A percentile compares a stretch with the other conserved stretches of the same genome.
phyloP scores from a whole-genome alignment of 2,888 invertebrate species.

The Helleia helle region DNA sequence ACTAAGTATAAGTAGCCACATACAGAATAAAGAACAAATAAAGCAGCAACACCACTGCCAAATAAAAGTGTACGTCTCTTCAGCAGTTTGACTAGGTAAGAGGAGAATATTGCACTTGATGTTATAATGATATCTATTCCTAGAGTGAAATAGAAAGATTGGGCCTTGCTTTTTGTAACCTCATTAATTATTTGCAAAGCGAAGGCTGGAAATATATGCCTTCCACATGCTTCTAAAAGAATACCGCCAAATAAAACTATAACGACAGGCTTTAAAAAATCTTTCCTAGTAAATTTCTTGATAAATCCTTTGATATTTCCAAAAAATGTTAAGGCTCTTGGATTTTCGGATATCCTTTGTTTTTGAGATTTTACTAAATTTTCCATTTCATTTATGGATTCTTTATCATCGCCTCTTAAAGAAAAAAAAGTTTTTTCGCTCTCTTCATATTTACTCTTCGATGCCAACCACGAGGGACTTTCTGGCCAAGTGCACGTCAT shows the following conservation, averaged over 20 bases:
- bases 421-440: slow-evolving; percentile 64
- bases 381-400: slow-evolving; percentile 28
- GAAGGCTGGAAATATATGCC: slow-evolving; percentile 43
- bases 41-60: slow-evolving; percentile 33
- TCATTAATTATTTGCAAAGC: slow-evolving; percentile 41
- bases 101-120: slow-evolving; percentile 32
- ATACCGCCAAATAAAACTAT: slow-evolving; percentile 31
- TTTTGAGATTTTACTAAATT: slow-evolving; percentile 36
- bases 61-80: slow-evolving; percentile 40
- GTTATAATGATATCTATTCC: slow-evolving; percentile 40
- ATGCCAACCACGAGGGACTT: slow-evolving; percentile 75
- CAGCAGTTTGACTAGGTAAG: slow-evolving; percentile 36
- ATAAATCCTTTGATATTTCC: slow-evolving; percentile 21
- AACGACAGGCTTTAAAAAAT: slow-evolving; percentile 39
- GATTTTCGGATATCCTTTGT: slow-evolving; percentile 16
- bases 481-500: slow-evolving; percentile 67
- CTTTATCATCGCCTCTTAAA: slow-evolving; percentile 49
- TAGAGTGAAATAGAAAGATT: slow-evolving; percentile 37
- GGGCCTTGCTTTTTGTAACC: slow-evolving; percentile 31
- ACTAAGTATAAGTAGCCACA: slow-evolving; percentile 35
- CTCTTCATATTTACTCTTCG: slow-evolving; percentile 54
- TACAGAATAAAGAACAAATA: slow-evolving; percentile 27
- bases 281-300: slow-evolving; percentile 34
- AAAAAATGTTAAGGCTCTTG: not conserved
- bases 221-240: slow-evolving; percentile 38